Conservation (phyloP, 2,888 invertebrate species). For the Eurois occulta region DNA sequence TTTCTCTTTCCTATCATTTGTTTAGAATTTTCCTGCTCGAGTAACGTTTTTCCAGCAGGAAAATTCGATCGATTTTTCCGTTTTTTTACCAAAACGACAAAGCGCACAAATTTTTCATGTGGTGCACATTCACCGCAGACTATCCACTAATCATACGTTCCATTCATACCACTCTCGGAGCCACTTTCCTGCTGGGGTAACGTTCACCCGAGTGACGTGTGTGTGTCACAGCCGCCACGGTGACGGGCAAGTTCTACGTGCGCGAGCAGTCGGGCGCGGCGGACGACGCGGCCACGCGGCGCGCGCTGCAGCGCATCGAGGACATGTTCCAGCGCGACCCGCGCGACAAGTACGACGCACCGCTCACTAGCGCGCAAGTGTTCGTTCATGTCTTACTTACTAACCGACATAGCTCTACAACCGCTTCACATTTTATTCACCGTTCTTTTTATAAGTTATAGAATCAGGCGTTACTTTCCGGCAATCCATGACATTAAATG, state of each 20-base stretch:
- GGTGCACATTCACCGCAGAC: too few species aligned
- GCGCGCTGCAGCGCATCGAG: conserved; percentile 70
- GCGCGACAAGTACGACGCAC: conserved; percentile 69
- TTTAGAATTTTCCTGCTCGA: too few species aligned
- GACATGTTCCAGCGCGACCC: conserved; percentile 76
- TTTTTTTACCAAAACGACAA: too few species aligned
- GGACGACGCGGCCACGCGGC: conserved; percentile 49
- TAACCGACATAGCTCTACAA: not conserved
- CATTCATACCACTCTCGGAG: too few species aligned
- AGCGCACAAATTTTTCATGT: too few species aligned
- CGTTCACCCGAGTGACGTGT: too few species aligned
- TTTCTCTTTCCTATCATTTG: too few species aligned
- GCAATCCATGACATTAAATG: not conserved
- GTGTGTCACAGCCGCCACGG: conserved; percentile 77
- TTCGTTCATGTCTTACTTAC: conserved; percentile 46
- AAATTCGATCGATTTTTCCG: too few species aligned
- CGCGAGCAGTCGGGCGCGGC: conserved; percentile 55
- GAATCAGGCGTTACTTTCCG: not conserved
- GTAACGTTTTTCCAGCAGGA: too few species aligned
- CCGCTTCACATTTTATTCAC: not conserved
- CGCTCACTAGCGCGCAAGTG: conserved; percentile 77
- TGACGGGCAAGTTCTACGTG: conserved; percentile 80
- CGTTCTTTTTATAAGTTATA: not conserved
- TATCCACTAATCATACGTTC: too few species aligned
- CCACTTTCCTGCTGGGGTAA: too few species aligned